phyloP scores from a whole-genome alignment of 2,113 vertebrate species.

The Bubo bubo region DNA sequence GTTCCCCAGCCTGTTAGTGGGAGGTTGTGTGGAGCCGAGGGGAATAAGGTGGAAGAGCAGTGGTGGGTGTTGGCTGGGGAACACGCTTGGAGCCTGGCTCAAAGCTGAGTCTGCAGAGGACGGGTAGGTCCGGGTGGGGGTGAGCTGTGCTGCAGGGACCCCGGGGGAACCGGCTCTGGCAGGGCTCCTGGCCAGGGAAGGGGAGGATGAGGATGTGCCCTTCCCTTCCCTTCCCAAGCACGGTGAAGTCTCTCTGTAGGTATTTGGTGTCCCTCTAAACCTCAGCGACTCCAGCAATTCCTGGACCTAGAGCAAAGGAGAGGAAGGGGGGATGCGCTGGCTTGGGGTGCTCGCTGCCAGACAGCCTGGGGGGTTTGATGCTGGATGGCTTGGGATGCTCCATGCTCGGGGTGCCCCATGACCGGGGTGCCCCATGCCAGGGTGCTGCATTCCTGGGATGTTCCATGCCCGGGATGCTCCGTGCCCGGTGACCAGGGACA shows the following conservation, averaged over 20 bases:
- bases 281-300: background rate
- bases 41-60: background rate
- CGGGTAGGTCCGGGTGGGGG: accelerated
- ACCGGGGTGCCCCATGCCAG: too few species aligned
- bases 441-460: too few species aligned
- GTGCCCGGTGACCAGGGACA: too few species aligned
- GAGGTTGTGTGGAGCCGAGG: background rate
- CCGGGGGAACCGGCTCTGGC: accelerated
- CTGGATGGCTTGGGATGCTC: background rate
- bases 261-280: background rate
- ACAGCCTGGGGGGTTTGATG: background rate
- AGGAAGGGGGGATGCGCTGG: background rate
- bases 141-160: background rate
- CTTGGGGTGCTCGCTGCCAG: background rate
- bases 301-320: background rate
- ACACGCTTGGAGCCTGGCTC: accelerated
- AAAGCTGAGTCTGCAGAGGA: background rate
- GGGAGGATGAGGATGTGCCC: background rate
- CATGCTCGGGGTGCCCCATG: too few species aligned
- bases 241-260: background rate
- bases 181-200: background rate
- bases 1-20: background rate
- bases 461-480: too few species aligned
- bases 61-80: background rate
- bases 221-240: background rate